Evolutionary conservation across 2,113 vertebrate species (phyloP).

Genomic region (Papio anubis): DNA sequence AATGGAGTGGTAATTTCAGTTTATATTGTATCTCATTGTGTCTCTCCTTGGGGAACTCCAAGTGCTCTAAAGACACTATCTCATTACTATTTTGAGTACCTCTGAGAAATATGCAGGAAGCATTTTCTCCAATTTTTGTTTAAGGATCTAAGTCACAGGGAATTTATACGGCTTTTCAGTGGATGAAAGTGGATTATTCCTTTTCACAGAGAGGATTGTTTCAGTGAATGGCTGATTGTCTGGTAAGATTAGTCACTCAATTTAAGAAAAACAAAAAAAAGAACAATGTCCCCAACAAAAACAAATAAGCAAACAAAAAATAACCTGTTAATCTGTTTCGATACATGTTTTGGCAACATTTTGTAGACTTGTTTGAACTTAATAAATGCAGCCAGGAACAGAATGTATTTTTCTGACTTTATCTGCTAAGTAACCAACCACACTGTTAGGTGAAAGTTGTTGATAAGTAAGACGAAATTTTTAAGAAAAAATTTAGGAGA

Average conservation of each 20-base stretch:
- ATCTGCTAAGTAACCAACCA: neutral
- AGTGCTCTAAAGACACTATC: conserved; percentile 1
- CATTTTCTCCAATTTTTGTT: conserved; percentile 42
- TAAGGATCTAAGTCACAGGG: neutral
- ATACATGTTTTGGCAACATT: neutral
- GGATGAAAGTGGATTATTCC: neutral
- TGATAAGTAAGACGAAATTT: neutral
- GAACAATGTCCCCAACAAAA: neutral
- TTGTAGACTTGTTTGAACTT: neutral
- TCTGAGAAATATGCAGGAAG: conserved; percentile 51
- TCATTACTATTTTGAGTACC: conserved; percentile 19
- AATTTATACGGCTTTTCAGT: conserved; percentile 21
- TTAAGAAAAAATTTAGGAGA: neutral
- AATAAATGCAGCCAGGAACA: neutral
- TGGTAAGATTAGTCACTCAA: conserved; percentile 26
- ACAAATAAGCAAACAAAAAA: neutral
- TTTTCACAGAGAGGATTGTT: conserved; percentile 28
- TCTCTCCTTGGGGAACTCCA: conserved; percentile 33
- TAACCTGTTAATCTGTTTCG: neutral
- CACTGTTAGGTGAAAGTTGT: conserved; percentile 8
- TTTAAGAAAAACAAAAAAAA: neutral
- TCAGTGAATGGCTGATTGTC: conserved; percentile 22
- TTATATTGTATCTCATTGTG: conserved; percentile 34
- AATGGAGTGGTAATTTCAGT: conserved; percentile 59
- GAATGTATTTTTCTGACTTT: neutral